Evolutionary conservation across 2,888 invertebrate species (phyloP).

Genomic region (Agonopterix heracliana): DNA sequence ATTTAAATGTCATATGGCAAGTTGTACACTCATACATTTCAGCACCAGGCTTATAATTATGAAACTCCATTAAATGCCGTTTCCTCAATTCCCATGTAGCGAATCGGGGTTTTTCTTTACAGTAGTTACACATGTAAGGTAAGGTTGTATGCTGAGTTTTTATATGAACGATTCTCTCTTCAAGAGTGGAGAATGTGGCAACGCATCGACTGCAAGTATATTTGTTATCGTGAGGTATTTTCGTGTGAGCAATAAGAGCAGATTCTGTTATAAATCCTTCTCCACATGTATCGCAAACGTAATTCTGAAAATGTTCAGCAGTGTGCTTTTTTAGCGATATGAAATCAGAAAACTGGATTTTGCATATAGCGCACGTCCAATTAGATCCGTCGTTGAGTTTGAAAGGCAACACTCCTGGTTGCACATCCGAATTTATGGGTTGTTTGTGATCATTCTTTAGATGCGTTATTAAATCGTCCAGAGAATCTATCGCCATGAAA

Average conservation of each 20-base stretch:
- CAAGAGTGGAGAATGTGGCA: constrained; percentile 57
- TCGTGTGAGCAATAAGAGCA: constrained; percentile 54
- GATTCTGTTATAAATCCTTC: constrained; percentile 66
- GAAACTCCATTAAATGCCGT: constrained; percentile 63
- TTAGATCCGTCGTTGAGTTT: constrained; percentile 56
- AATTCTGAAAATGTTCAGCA: constrained; percentile 61
- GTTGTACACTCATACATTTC: constrained; percentile 67
- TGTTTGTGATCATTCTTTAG: constrained; percentile 65
- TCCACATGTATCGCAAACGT: constrained; percentile 66
- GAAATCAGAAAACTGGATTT: constrained; percentile 58
- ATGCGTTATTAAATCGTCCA: constrained; percentile 55
- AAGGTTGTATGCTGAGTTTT: constrained; percentile 60
- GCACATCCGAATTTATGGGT: constrained; percentile 57
- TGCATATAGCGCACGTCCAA: constrained; percentile 66
- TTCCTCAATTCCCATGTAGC: constrained; percentile 64
- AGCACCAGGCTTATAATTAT: constrained; percentile 61
- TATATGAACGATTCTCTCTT: constrained; percentile 57
- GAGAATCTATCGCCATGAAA: constrained; percentile 51
- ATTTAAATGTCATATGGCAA: constrained; percentile 66
- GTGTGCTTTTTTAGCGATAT: constrained; percentile 60
- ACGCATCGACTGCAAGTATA: constrained; percentile 62
- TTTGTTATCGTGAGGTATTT: constrained; percentile 62
- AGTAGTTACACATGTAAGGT: constrained; percentile 63
- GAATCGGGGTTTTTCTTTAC: constrained; percentile 64
- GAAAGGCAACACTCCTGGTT: constrained; percentile 63